Base-by-base conservation (phyloP, 2,888 invertebrate species). In the Macrophya annulata region DNA sequence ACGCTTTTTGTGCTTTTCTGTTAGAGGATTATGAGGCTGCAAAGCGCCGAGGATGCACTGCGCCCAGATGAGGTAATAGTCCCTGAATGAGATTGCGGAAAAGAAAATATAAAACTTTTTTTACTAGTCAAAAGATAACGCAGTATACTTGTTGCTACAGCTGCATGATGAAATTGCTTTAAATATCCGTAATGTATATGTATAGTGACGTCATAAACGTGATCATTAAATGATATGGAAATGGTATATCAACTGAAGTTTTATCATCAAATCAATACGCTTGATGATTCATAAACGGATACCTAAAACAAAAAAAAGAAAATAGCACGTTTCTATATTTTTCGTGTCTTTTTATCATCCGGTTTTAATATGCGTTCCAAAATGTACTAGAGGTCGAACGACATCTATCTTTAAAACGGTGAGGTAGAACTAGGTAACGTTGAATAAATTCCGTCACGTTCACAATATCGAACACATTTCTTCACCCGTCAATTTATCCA, bases 361-460 rank as follows among this genome's bases (percentile, higher is more conserved):
- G 25, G 31, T 81, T 62, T 62, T 62, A 62, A 81, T 81, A 62
- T 51, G 59, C 31, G 51, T 31, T 77, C 31, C 9, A 51, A 37
- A 37, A 55, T 74, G 43, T 62, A 43, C 40, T 8, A 62, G 62
- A 59, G 59, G 10, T 62, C 62, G 40, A 12, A n/a, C 45, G 79
- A 81, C 77, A 37, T 51, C 55, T 37, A 51, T 77, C 77, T 55
- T n/a, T 77, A 17, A n/a, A 77, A 55, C 37, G 17, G 51, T n/a
- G n/a, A n/a, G 12, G 25, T 2, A 74, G 25, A 45, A 74, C 21
- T 43, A 43, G 40, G 1, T 81, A n/a, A 10, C 43, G 62, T 81
- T 81, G 43, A 81, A 81, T 81, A 81, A 81, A 81, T 81, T 62
- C 62, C 62, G 43, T 81, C 81, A 81, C 81, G 81, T 81, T 81